Base-by-base conservation (phyloP, 2,888 invertebrate genomes). In the Sylvicola cinctus region DNA sequence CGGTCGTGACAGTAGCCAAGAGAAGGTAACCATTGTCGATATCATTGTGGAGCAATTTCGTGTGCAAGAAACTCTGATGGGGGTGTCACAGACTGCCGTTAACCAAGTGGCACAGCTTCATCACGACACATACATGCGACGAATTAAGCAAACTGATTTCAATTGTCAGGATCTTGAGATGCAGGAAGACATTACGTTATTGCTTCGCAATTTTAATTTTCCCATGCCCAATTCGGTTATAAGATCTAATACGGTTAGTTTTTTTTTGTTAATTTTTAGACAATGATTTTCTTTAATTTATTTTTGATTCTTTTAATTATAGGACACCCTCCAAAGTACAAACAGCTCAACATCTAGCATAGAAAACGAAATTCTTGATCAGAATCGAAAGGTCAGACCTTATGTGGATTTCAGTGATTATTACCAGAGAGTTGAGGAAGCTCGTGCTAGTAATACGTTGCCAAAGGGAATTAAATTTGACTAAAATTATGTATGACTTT, bases 341-440 rank as follows among this genome's bases (percentile, higher is more conserved):
- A n/a, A n/a, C n/a, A n/a, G n/a, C n/a, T n/a, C 60, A 3, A 51
- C 40, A n/a, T 50, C 26, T 26, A 46, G 43, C 6, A 34, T 30
- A 16, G 34, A 49, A 0, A 46, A 54, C 25, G 50, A 52, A 17
- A 56, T 36, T 4, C 35, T 52, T 27, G 74, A 78, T 45, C 68
- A 65, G 42, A 72, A 79, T 47, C 67, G 71, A 15, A 68, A 67
- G 47, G 75, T 88, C 3, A 69, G 70, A 35, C 68, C 83, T 0
- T 88, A 90, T 49, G 84, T 90, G 0, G 78, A 84, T 53, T 90
- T 90, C 53, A 63, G 73, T 1, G 75, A 74, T 46, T 90, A 77
- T 59, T 81, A 73, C 45, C 64, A 66, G 38, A 77, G 75, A 48
- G 67, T 79, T 1, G 72, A 74, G 27, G 67, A 64, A 40, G 76